Evolutionary conservation across 1,140 invertebrate species (phyloP), one percentile per base, ranked within the genome.

Genomic region (Drosophila ambigua): DNA sequence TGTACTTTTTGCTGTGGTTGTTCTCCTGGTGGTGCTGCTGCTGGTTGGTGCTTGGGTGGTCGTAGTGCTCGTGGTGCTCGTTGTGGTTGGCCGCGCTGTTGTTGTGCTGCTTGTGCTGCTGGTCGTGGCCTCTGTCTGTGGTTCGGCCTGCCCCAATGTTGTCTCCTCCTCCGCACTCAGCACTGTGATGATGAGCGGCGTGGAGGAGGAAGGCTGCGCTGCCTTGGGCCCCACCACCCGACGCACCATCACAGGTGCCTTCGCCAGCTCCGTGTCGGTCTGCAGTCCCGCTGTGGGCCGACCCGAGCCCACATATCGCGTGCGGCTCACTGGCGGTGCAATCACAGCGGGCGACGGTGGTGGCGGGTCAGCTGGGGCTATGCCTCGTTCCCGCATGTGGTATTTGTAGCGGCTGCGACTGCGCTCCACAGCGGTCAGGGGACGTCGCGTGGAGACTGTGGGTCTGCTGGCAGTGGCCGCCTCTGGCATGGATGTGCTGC

Each of bases 371-470:
- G 45, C 48, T 5, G 64, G 39, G 9, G 45, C 72, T 16, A 82
- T 16, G 2, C 78, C 82, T 15, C 82, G 93, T 65, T 66, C 93
- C 90, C 83, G 92, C 93, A 79, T 93, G 91, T 91, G 93, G 90
- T 84, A 93, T 79, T 91, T 93, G 41, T 84, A 91, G 9, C 77
- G 77, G 8, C 90, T 85, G 16, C 90, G 76, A 61, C 90, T 91
- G 0, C 89, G 74, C 39, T 91, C 90, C 31, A 91, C 90, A 0
- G 77, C 79, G 0, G 76, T 90, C 28, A 91, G 23, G 0, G 83
- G 83, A 4, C 83, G 77, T 2, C 83, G 64, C 0, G 83, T 88
- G 1, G 82, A 82, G 2, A 52, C 50, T 6, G 81, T 85, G 28
- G 81, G 68, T 15, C 50, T 71, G 41, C 65, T 85, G 7, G 23